Evolutionary conservation across 2,113 vertebrate genomes (phyloP).

Genomic region (Tragelaphus scriptus): DNA sequence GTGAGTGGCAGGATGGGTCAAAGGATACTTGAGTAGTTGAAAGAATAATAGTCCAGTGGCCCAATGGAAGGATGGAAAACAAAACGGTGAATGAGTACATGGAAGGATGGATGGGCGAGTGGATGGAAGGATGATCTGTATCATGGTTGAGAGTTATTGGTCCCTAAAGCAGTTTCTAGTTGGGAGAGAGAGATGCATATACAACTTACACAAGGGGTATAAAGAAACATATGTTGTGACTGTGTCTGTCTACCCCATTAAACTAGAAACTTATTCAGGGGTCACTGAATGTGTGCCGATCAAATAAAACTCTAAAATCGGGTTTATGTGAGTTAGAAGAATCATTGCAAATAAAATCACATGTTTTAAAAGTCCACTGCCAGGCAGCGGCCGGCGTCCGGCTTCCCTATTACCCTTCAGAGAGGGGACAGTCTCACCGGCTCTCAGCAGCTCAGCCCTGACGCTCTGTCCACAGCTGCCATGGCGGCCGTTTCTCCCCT

Average conservation of each 20-base stretch:
- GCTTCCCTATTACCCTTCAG: neutral
- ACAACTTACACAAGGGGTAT: neutral
- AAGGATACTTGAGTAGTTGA: too few relatives aligned
- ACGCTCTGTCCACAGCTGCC: rapidly evolving
- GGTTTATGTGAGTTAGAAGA: neutral
- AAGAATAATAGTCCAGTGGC: neutral
- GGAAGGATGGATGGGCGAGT: neutral
- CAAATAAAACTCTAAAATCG: neutral
- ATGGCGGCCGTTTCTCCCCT: rapidly evolving
- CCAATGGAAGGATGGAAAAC: neutral
- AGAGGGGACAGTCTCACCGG: neutral
- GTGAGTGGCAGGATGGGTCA: rapidly evolving
- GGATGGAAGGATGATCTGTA: neutral
- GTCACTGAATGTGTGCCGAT: rapidly evolving
- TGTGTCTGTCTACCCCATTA: neutral
- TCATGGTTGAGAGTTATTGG: neutral
- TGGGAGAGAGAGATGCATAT: neutral
- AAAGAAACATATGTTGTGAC: rapidly evolving
- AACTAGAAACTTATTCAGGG: neutral
- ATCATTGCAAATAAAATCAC: neutral
- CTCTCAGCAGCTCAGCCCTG: rapidly evolving
- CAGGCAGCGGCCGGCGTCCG: neutral
- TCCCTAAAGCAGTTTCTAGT: neutral
- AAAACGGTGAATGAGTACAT: neutral
- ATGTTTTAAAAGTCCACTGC: neutral